Percentiles rank a stretch among this genome's conserved stretches.
phyloP scores from a whole-genome alignment of 1,140 invertebrate genomes.

The Lordiphosa stackelbergi region DNA sequence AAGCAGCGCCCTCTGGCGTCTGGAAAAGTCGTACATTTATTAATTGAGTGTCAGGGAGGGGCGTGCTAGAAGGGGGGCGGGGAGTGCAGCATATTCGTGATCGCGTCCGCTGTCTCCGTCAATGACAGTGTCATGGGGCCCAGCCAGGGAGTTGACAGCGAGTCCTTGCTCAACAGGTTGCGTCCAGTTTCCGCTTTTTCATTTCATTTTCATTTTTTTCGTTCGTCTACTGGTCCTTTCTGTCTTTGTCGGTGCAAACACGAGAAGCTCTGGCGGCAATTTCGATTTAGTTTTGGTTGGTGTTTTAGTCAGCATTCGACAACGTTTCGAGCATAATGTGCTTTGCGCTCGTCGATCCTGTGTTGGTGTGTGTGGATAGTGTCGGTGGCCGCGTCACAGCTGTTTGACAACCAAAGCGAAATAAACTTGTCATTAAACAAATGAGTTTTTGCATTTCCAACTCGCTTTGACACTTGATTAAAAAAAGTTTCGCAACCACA shows the following conservation, averaged over 20 bases:
- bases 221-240: conserved; percentile 14
- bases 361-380: conserved; percentile 16
- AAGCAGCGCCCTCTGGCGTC: too few relatives aligned
- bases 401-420: conserved; percentile 37
- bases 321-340: conserved; percentile 52
- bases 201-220: background rate
- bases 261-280: background rate
- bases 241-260: background rate
- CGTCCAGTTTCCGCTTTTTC: conserved; percentile 4
- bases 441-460: conserved; percentile 7
- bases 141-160: background rate
- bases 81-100: background rate
- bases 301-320: conserved; percentile 56
- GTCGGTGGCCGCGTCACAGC: conserved; percentile 44
- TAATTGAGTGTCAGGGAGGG: too few relatives aligned
- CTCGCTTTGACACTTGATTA: conserved; percentile 51
- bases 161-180: conserved; percentile 51
- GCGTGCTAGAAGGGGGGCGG: too few relatives aligned
- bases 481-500: conserved; percentile 49
- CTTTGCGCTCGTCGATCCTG: conserved; percentile 34
- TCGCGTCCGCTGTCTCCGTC: conserved; percentile 38
- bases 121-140: conserved; percentile 57
- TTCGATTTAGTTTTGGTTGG: conserved; percentile 19
- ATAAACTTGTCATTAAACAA: conserved; percentile 38
- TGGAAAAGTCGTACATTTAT: too few relatives aligned